A percentile compares a stretch with the other conserved stretches of the same genome.
phyloP scores from a whole-genome alignment of 2,888 invertebrate genomes.

The Augochlorella aurata region DNA sequence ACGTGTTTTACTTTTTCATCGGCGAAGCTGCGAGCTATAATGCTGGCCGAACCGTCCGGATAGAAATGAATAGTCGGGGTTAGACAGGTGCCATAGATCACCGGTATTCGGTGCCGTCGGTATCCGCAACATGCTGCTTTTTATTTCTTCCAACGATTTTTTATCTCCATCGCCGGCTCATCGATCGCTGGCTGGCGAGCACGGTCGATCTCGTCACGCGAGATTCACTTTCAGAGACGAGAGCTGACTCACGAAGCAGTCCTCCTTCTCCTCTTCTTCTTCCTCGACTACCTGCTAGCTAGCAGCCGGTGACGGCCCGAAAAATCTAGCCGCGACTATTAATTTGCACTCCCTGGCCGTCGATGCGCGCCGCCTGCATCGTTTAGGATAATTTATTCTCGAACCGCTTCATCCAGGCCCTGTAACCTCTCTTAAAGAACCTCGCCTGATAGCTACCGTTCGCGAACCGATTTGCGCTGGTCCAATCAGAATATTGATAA shows the following conservation, averaged over 20 bases:
- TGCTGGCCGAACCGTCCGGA: conserved; percentile 22
- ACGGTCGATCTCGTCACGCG: conserved; percentile 51
- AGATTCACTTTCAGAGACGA: conserved; percentile 55
- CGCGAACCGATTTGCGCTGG: not conserved
- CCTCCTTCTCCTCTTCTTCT: conserved; percentile 10
- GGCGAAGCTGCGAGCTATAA: conserved; percentile 27
- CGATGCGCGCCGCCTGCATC: conserved; percentile 13
- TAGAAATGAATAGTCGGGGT: conserved; percentile 49
- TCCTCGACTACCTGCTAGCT: conserved; percentile 8
- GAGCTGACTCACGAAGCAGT: conserved; percentile 43
- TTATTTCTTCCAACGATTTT: not conserved
- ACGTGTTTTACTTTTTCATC: conserved; percentile 47
- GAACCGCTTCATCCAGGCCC: conserved; percentile 1
- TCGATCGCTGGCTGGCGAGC: conserved; percentile 35
- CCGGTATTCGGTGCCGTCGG: conserved; percentile 51
- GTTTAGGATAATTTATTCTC: conserved; percentile 29
- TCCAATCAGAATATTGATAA: not conserved
- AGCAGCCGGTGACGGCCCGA: conserved; percentile 9
- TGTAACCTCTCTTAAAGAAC: not conserved
- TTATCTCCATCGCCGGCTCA: conserved; percentile 6
- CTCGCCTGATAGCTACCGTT: not conserved
- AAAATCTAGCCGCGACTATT: conserved; percentile 16
- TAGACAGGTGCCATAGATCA: conserved; percentile 50
- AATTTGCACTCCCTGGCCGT: conserved; percentile 13
- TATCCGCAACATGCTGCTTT: conserved; percentile 40